These are phyloP conservation scores for Kryptolebias ocellatus DNA, from an alignment of 2,797 vertebrate species.

Conservation along the genomic window DNA sequence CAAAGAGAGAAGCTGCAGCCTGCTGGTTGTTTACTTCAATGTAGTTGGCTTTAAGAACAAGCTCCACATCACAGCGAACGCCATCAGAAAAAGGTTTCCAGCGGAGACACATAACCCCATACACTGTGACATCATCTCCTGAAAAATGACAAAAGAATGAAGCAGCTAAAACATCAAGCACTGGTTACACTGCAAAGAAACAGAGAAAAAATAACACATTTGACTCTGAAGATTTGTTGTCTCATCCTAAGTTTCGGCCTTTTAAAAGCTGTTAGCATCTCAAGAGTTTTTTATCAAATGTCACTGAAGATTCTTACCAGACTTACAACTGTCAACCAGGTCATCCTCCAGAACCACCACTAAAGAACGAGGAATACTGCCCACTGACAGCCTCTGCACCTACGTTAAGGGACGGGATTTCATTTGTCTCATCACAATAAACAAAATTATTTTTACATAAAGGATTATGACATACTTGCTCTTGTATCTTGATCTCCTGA, in stretches of 20 bases:
- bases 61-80: conserved; percentile 88
- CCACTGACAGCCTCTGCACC: conserved; percentile 94
- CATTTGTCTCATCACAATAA: neutral
- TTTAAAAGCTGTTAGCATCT: neutral
- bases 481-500: conserved; percentile 98
- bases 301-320: conserved; percentile 77
- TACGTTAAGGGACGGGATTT: conserved; percentile 48
- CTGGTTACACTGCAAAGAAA: too few relatives aligned
- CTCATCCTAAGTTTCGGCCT: neutral
- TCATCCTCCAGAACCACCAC: conserved; percentile 93
- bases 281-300: neutral
- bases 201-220: too few relatives aligned
- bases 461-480: conserved; percentile 83
- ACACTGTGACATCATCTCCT: conserved; percentile 96
- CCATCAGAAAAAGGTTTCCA: conserved; percentile 90
- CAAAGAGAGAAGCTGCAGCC: conserved; percentile 78
- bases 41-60: conserved; percentile 94
- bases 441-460: too few relatives aligned
- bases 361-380: conserved; percentile 95
- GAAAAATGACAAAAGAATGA: neutral
- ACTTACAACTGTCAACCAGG: conserved; percentile 95
- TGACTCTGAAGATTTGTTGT: neutral
- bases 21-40: conserved; percentile 94
- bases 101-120: conserved; percentile 92
- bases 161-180: neutral